A percentile compares a stretch with the other conserved stretches of the same genome.
phyloP scores from a whole-genome alignment of 2,888 invertebrate genomes.

The Thereva unica region DNA sequence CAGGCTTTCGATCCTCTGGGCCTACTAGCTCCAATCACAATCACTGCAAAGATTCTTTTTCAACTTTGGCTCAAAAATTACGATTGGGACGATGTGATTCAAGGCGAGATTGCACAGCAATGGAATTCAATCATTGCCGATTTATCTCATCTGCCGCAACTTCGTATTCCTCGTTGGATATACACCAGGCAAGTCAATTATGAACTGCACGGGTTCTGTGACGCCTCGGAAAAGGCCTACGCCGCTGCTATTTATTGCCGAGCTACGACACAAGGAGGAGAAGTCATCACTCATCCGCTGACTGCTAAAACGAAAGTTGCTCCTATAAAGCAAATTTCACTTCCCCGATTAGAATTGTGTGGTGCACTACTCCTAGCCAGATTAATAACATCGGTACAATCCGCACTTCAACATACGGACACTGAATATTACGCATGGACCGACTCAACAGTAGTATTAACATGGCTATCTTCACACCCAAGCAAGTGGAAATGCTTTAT shows the following conservation, averaged over 20 bases:
- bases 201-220: slow-evolving; percentile 3
- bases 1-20: background rate
- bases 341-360: too few relatives aligned
- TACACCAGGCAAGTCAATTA: background rate
- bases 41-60: background rate
- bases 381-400: too few relatives aligned
- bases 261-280: too few relatives aligned
- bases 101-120: background rate
- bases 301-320: too few relatives aligned
- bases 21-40: background rate
- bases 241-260: slow-evolving; percentile 7
- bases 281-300: too few relatives aligned
- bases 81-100: background rate
- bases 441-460: too few relatives aligned
- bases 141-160: background rate
- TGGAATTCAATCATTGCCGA: background rate
- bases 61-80: slow-evolving; percentile 5
- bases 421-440: too few relatives aligned
- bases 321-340: too few relatives aligned
- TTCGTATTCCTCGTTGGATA: slow-evolving; percentile 6
- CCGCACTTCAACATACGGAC: too few relatives aligned
- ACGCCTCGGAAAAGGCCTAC: slow-evolving; percentile 11
- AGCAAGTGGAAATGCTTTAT: too few relatives aligned
- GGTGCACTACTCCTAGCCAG: too few relatives aligned
- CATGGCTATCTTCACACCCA: too few relatives aligned